Conservation (phyloP, 2,888 invertebrate genomes). For the Argyra leucocephala region DNA sequence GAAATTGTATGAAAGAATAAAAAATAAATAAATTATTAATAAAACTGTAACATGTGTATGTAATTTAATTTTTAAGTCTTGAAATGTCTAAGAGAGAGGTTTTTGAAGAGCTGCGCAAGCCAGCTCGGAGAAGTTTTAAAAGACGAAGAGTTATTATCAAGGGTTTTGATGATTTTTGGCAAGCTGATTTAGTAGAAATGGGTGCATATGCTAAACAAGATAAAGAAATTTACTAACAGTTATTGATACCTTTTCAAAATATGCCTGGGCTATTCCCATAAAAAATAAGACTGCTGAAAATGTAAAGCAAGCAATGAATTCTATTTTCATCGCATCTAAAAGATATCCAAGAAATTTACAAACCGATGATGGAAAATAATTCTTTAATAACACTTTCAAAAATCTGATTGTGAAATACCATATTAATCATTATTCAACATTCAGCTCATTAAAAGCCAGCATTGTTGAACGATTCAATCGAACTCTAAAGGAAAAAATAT, state of each 20-base stretch:
- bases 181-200: constrained; percentile 31
- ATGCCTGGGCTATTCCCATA: neutral
- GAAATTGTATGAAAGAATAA: neutral
- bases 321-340: neutral
- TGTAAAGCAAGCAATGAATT: neutral
- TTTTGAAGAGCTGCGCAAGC: constrained; percentile 20
- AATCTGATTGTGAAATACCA: constrained; percentile 24
- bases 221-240: constrained; percentile 33
- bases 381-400: constrained; percentile 28
- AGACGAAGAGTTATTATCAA: constrained; percentile 20
- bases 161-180: constrained; percentile 22
- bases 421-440: constrained; percentile 20
- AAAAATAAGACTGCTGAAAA: neutral
- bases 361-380: constrained; percentile 25
- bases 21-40: neutral
- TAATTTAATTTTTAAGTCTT: neutral
- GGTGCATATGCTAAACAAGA: constrained; percentile 30
- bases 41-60: too few relatives aligned
- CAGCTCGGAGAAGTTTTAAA: constrained; percentile 21
- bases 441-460: constrained; percentile 23
- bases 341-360: constrained; percentile 13
- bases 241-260: constrained; percentile 29
- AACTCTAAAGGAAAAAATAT: constrained; percentile 26
- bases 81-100: constrained; percentile 8
- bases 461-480: constrained; percentile 27